Base-by-base conservation (phyloP, 30 jellyfish, hydroid and myxozoan genomes). In the Hydractinia echinata region DNA sequence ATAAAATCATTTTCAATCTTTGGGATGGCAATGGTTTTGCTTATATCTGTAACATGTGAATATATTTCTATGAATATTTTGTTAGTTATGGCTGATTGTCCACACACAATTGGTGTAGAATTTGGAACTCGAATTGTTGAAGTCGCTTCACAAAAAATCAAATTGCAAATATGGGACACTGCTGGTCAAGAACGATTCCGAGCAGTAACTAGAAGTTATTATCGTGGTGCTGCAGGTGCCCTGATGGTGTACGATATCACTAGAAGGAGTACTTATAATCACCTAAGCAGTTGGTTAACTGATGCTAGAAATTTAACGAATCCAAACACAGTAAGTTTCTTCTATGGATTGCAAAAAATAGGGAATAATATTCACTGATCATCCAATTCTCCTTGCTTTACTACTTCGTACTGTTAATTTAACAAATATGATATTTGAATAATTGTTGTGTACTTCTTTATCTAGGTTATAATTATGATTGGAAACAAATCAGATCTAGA, bases 211-310 rank as follows among this genome's bases (percentile, higher is more conserved):
- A 81, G 99, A 67, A 93, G 99, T 82, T 93, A 93, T 81, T 93
- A 93, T 83, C 81, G 99, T 55, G 99, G 99, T 19, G 99, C 99
- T 21, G 99, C 99, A 2, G 99, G 99, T 6, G 99, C 99, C 11
- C 88, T 93, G 8, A 93, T 93, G 99, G 99, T 93, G 54, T 93
- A 93, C 72, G 99, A 93, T 73, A 93, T 93, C 15, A 93, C 99
- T n/a, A 88, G 99, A 92, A 69, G 99, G 67, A 93, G 99, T 82
- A 93, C 99, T 6, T 93, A 93, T 87, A 93, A 93, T 76, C 99
- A 93, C 73, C 87, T 93, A 9, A 93, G 99, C 79, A 93, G 99
- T 82, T 93, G 99, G 99, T 77, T 93, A 54, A 93, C 99, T 13
- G 99, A 93, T 87, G 99, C 99, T 18, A 81, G 96, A 73, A 93